phyloP scores from a whole-genome alignment of 2,888 invertebrate species.

The Lasioglossum calceatum region DNA sequence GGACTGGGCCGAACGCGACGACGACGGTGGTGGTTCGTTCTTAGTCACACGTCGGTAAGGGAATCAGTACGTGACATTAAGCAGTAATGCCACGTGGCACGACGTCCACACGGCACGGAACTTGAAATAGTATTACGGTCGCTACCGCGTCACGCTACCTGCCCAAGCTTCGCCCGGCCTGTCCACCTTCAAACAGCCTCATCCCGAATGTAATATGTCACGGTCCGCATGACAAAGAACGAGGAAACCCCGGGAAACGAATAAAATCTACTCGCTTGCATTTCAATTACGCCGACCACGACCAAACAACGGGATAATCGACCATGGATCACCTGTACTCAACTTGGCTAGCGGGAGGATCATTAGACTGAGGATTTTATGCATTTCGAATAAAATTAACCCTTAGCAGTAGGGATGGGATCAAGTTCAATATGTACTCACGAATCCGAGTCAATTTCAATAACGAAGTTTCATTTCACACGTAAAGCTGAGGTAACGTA shows the following conservation, averaged over 20 bases:
- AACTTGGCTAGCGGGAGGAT: background rate
- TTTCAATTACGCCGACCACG: conserved; percentile 32
- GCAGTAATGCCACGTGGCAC: conserved; percentile 70
- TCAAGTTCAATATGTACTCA: too few relatives aligned
- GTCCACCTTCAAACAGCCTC: conserved; percentile 61
- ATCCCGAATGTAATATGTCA: conserved; percentile 59
- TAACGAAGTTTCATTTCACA: too few relatives aligned
- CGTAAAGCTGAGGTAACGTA: too few relatives aligned
- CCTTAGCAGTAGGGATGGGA: too few relatives aligned
- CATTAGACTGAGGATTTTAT: background rate
- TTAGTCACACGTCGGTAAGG: conserved; percentile 71
- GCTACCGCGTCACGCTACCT: conserved; percentile 47
- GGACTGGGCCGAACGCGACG: conserved; percentile 52
- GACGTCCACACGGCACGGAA: conserved; percentile 58
- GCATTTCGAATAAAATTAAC: background rate
- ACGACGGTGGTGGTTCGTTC: conserved; percentile 52
- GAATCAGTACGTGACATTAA: conserved; percentile 75
- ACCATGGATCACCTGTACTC: background rate
- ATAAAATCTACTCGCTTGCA: conserved; percentile 7
- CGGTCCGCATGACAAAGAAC: conserved; percentile 52
- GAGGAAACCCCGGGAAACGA: background rate
- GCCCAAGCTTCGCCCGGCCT: conserved; percentile 12
- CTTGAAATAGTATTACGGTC: conserved; percentile 70
- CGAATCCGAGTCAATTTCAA: too few relatives aligned
- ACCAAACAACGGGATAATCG: background rate